These are phyloP conservation scores for Chromobotia macracanthus DNA, from an alignment of 2,797 vertebrate genomes.

Conservation along the genomic window DNA sequence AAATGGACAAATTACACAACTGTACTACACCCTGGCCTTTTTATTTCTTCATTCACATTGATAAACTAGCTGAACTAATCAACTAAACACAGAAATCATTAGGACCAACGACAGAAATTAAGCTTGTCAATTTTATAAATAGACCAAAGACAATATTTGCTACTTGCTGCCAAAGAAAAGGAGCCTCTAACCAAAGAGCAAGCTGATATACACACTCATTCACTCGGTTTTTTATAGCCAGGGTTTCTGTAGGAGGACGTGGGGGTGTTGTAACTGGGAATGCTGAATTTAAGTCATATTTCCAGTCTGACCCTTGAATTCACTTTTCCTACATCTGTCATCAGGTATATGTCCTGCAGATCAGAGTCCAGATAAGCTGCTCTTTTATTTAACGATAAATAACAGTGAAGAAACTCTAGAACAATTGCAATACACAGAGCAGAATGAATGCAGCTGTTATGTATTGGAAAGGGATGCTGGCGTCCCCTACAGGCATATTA, in stretches of 20 bases:
- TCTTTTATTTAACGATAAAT: slow-evolving; percentile 12
- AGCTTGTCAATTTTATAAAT: slow-evolving; percentile 29
- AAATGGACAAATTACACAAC: slow-evolving; percentile 61
- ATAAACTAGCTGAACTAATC: slow-evolving; percentile 27
- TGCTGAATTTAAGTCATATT: neutral
- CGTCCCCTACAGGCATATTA: neutral
- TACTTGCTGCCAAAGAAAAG: slow-evolving; percentile 72
- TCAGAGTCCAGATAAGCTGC: neutral
- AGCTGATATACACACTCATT: slow-evolving; percentile 3
- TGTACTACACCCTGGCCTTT: slow-evolving; percentile 58
- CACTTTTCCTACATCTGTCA: neutral
- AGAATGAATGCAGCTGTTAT: neutral
- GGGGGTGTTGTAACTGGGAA: too few relatives aligned
- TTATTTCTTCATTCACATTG: slow-evolving; percentile 22
- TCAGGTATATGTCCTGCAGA: too few relatives aligned
- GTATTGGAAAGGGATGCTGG: neutral
- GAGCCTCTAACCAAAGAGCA: slow-evolving; percentile 39
- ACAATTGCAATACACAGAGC: neutral
- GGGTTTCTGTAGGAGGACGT: neutral
- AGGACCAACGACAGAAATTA: slow-evolving; percentile 19
- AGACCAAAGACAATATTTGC: slow-evolving; percentile 2
- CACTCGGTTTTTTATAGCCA: slow-evolving; percentile 18
- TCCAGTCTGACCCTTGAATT: neutral
- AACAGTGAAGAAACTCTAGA: neutral
- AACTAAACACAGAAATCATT: slow-evolving; percentile 25